Evolutionary conservation across 1,140 invertebrate genomes (phyloP), one percentile per base, ranked within the genome.

Genomic region (Ditylenchus dipsaci): DNA sequence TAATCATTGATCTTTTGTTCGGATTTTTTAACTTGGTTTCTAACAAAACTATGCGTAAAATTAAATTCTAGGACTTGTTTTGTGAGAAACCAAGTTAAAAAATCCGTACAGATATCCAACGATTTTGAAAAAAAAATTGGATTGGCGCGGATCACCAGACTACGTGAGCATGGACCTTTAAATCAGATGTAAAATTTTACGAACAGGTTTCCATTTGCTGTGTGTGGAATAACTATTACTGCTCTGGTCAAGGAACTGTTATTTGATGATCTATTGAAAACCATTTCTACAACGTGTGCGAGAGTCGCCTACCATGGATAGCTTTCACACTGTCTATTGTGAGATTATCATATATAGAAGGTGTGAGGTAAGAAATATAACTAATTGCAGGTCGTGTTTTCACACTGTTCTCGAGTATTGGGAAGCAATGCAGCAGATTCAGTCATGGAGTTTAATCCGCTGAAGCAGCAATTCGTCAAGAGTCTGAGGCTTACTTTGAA

Each of bases 281-380:
- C 33, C 93, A 97, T 83, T 89, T 97, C 83, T 97, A 91, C 83
- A 97, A 96, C 63, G 60, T 65, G 29, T 70, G 19, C 47, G 70
- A 86, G 87, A 57, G 88, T 87, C 59, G 68, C 90, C 88, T 56
- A 87, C 84, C 23, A 84, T 95, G 38, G 87, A 89, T 80, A 87
- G 90, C 82, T 96, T 96, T 85, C 91, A 97, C 85, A 89, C 89
- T 79, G 89, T 96, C 78, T 97, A 96, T 85, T 92, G 91, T 86
- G 84, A 84, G 83, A 82, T 33, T 15, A 7, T 26, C 29, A 8
- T n/a, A 21, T 29, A 26, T 7, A 21, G 1, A 5, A 7, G 26
- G 3, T 26, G 8, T 7, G 3, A 21, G 19, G n/a, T 13, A 61
- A 13, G 3, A 61, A 33, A 8, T 5, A 21, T 33, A 5, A 33